Conservation (phyloP, 2,888 invertebrate genomes). For the Brachypalpus laphriformis region DNA sequence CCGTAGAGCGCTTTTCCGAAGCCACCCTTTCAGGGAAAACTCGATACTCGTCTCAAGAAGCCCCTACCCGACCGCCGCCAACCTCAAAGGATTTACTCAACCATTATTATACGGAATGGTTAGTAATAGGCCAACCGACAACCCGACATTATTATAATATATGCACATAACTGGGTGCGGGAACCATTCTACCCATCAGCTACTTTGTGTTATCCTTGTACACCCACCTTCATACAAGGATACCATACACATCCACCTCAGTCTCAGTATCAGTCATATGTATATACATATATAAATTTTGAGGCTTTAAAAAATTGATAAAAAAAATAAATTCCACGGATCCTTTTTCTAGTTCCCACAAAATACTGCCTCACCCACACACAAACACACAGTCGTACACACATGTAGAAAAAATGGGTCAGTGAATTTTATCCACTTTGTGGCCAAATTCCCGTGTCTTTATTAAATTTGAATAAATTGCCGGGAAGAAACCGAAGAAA, state of each 20-base stretch:
- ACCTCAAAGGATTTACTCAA: slow-evolving; percentile 74
- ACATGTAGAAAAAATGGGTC: slow-evolving; percentile 71
- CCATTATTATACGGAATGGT: slow-evolving; percentile 73
- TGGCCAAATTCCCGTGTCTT: slow-evolving; percentile 75
- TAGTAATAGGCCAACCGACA: slow-evolving; percentile 73
- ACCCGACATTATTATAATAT: slow-evolving; percentile 71
- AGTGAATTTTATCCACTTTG: slow-evolving; percentile 76
- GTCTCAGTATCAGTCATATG: slow-evolving; percentile 24
- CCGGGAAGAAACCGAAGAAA: slow-evolving; percentile 67
- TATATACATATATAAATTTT: slow-evolving; percentile 47
- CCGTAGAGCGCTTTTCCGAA: slow-evolving; percentile 50
- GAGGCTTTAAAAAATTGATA: slow-evolving; percentile 28
- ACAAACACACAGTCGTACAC: neutral
- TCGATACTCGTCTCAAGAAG: slow-evolving; percentile 56
- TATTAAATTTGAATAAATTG: slow-evolving; percentile 77
- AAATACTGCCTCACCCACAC: slow-evolving; percentile 18
- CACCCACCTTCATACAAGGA: neutral
- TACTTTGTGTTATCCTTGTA: slow-evolving; percentile 19
- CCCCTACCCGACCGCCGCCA: slow-evolving; percentile 20
- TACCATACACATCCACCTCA: neutral
- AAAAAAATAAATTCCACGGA: slow-evolving; percentile 20
- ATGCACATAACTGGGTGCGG: slow-evolving; percentile 59
- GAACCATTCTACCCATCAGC: slow-evolving; percentile 15
- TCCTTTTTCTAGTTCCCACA: slow-evolving; percentile 36
- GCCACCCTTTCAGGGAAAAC: slow-evolving; percentile 52